These are phyloP conservation scores for Pseudorectes ferrugineus DNA, from an alignment of 2,113 vertebrate species.

Conservation along the genomic window DNA sequence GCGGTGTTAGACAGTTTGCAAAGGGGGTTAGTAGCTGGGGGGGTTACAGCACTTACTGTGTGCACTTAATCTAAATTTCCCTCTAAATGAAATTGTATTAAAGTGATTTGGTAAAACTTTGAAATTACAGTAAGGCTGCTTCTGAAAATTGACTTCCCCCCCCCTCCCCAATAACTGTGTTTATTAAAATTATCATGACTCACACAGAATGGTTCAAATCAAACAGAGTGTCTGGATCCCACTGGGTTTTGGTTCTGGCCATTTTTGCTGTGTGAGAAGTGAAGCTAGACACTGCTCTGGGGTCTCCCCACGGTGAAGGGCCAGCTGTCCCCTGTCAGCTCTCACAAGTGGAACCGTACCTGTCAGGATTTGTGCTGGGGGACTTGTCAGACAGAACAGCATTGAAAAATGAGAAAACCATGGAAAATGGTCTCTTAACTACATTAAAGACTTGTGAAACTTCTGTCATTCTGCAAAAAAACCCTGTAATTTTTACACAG, in stretches of 20 bases:
- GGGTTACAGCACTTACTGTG: not conserved
- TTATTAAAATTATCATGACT: not conserved
- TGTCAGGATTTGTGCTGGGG: not conserved
- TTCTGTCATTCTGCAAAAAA: not conserved
- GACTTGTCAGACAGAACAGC: not conserved
- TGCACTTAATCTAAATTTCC: not conserved
- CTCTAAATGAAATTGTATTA: not conserved
- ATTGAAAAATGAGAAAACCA: not conserved
- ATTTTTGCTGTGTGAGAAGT: not conserved
- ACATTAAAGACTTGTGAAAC: conserved; percentile 13
- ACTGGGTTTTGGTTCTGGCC: not conserved
- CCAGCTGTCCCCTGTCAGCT: not conserved
- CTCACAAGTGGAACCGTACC: not conserved
- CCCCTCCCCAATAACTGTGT: not conserved
- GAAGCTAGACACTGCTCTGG: not conserved
- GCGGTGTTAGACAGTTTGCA: not conserved
- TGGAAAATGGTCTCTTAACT: not conserved
- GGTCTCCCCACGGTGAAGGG: accelerated
- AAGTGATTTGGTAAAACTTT: not conserved
- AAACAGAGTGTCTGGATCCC: not conserved
- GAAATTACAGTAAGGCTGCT: not conserved
- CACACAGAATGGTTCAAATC: not conserved
- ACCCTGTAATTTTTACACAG: conserved; percentile 20
- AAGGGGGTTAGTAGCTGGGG: not conserved
- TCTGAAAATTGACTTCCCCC: not conserved